Evolutionary conservation across 2,888 invertebrate genomes (phyloP).

Genomic region (Hirtodrosophila duncani): DNA sequence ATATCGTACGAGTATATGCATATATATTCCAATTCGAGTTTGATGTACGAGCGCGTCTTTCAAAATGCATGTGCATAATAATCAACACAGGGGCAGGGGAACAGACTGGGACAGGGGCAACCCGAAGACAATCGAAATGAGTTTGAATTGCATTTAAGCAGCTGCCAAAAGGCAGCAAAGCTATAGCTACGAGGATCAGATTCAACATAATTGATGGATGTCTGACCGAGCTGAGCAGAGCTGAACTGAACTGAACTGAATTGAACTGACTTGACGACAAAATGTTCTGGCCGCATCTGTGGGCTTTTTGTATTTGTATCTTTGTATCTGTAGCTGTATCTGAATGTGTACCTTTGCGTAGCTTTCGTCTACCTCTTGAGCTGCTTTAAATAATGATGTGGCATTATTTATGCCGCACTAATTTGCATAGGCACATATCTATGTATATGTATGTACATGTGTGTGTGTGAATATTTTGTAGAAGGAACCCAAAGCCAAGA

Average conservation of each 20-base stretch:
- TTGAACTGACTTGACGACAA: conserved; percentile 29
- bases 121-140: conserved; percentile 60
- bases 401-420: conserved; percentile 76
- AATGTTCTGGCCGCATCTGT: conserved; percentile 34
- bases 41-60: conserved; percentile 48
- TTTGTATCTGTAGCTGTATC: conserved; percentile 2
- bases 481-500: background rate
- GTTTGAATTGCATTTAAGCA: conserved; percentile 49
- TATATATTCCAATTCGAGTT: conserved; percentile 40
- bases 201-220: conserved; percentile 67
- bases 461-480: too few species aligned
- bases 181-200: conserved; percentile 31
- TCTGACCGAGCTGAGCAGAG: conserved; percentile 19
- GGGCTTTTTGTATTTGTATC: conserved; percentile 20
- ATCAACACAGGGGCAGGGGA: conserved; percentile 24
- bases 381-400: conserved; percentile 74
- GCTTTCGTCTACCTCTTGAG: conserved; percentile 60
- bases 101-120: conserved; percentile 19
- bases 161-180: conserved; percentile 43
- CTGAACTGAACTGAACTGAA: conserved; percentile 14
- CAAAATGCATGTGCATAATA: conserved; percentile 71
- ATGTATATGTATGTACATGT: too few species aligned
- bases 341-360: conserved; percentile 13
- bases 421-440: conserved; percentile 67
- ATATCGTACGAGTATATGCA: conserved; percentile 47